Percentiles rank a stretch among this genome's conserved stretches.
Conservation (phyloP, 2,888 invertebrate species). For the Augiades crinisus region DNA sequence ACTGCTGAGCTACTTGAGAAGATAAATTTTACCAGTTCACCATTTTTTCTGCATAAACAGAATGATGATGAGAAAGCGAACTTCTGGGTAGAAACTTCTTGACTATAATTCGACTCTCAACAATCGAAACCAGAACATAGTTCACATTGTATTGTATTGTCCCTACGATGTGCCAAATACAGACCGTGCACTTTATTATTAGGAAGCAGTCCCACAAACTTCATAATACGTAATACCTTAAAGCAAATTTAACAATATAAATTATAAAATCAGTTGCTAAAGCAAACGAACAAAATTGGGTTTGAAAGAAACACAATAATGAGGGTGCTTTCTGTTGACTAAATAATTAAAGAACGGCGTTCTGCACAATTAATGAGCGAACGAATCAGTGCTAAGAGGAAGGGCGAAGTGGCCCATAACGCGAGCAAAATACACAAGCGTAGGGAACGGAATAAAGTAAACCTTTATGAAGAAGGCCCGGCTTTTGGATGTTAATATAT, state of each 20-base stretch:
- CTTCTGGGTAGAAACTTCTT: too few species aligned
- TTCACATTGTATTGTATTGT: too few species aligned
- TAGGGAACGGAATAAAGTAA: conserved; percentile 39
- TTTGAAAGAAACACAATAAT: conserved; percentile 14
- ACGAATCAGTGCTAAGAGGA: conserved; percentile 46
- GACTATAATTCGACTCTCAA: too few species aligned
- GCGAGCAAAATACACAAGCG: conserved; percentile 49
- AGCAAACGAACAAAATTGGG: background rate
- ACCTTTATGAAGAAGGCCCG: conserved; percentile 45
- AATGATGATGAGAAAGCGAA: too few species aligned
- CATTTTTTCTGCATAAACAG: too few species aligned
- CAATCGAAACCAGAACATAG: too few species aligned
- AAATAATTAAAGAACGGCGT: conserved; percentile 19
- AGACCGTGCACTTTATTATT: too few species aligned
- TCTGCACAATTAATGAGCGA: conserved; percentile 20
- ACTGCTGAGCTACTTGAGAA: too few species aligned
- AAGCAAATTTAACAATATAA: background rate
- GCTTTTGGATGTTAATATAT: conserved; percentile 48
- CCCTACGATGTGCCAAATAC: too few species aligned
- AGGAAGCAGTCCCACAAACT: too few species aligned
- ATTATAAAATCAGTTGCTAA: background rate
- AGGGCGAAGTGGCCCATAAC: conserved; percentile 58
- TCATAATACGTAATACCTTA: too few species aligned
- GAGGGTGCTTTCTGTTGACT: background rate
- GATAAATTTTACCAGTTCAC: too few species aligned